Percentiles rank a stretch among this genome's conserved stretches.
Conservation (phyloP, 2,113 vertebrate genomes). For the Nothoprocta perdicaria region DNA sequence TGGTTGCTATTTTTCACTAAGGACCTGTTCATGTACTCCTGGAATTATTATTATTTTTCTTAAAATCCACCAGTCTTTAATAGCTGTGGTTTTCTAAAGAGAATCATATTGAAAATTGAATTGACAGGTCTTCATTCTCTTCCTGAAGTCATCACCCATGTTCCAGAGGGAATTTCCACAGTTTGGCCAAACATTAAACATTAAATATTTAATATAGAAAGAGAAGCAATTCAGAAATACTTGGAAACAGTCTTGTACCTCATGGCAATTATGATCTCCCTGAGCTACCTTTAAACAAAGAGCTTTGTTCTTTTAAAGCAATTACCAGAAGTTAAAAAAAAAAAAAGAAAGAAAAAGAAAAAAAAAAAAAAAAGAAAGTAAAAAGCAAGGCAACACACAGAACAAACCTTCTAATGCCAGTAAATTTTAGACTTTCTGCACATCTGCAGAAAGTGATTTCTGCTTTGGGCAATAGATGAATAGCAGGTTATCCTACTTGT, state of each 20-base stretch:
- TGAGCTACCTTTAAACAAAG: conserved; percentile 85
- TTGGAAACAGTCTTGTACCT: conserved; percentile 79
- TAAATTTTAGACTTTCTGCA: conserved; percentile 61
- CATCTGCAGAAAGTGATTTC: conserved; percentile 30
- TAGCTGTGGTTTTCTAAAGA: conserved; percentile 59
- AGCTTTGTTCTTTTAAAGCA: conserved; percentile 85
- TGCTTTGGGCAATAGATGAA: not conserved
- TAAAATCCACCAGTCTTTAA: not conserved
- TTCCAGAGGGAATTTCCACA: conserved; percentile 71
- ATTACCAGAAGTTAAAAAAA: conserved; percentile 83
- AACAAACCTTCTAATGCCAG: conserved; percentile 59
- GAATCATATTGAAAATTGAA: conserved; percentile 40
- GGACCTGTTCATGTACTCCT: not conserved
- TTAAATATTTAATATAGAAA: conserved; percentile 86
- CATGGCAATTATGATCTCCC: conserved; percentile 82
- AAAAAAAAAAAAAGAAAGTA: conserved; percentile 28
- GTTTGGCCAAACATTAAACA: conserved; percentile 78
- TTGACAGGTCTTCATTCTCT: conserved; percentile 56
- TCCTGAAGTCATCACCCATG: conserved; percentile 66
- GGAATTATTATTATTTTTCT: conserved; percentile 19
- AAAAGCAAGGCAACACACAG: not conserved
- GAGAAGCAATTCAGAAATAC: conserved; percentile 81
- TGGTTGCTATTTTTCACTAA: not conserved
- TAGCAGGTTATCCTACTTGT: not conserved
- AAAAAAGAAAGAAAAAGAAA: conserved; percentile 31